Evolutionary conservation across 2,113 vertebrate species (phyloP), one percentile per base, ranked within the genome.

Genomic region (Psilopsiagon aurifrons): DNA sequence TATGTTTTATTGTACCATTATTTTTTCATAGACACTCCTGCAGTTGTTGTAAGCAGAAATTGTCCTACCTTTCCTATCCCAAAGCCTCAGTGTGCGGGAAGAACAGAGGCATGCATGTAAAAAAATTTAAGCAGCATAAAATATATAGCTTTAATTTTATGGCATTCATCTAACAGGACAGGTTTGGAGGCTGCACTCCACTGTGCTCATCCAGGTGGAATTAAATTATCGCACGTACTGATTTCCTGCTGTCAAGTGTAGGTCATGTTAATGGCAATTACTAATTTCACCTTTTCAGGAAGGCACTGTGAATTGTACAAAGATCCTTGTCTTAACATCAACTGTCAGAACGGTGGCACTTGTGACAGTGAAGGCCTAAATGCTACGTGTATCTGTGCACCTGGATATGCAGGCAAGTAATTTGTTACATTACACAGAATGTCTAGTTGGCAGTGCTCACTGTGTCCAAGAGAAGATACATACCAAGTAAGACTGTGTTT

Each of bases 261-360:
- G 11, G 14, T 64, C 47, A 63, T 17, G 17, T 71, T 75, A 92
- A 83, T 41, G 70, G 55, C 52, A 64, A 18, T 78, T 62, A 52
- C 71, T 81, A 33, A n/a, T 90, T 78, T 76, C 95, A 57, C 37
- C 44, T 67, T 96, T 74, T 78, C 97, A 99, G 99, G 98, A 83
- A 98, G 97, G 82, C 99, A 99, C 94, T 99, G 99, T 97, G 99
- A 99, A 93, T 97, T 99, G 37, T 99, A 98, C 97, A 99, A 98
- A 97, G 99, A 99, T 94, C 99, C 99, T 17, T 99, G 99, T 81
- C 91, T 99, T 80, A 99, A 98, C 59, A 86, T 99, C 95, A 98
- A 94, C 96, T 99, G 99, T 97, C 98, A 98, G 96, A 99, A 99
- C 0, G 99, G 99, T 93, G 99, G 99, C 41, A 98, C 97, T 83